Conservation (phyloP, 2,113 vertebrate species). For the Dicerorhinus sumatrensis region DNA sequence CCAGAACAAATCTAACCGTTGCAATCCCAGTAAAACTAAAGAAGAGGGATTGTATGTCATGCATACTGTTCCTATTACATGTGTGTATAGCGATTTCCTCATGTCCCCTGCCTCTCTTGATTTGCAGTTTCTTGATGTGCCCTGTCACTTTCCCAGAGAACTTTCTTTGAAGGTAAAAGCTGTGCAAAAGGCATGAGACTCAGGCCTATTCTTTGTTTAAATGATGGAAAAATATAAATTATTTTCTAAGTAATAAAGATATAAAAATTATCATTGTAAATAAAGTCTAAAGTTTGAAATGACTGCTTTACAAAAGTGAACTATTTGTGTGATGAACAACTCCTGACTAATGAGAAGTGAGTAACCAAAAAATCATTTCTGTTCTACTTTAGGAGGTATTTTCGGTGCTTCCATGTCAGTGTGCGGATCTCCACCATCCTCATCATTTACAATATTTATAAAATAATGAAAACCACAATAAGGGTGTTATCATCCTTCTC, state of each 20-base stretch:
- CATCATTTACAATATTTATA: background rate
- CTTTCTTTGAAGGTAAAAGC: conserved; percentile 74
- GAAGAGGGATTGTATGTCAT: background rate
- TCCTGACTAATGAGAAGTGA: background rate
- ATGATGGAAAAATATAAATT: conserved; percentile 80
- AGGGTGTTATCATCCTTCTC: background rate
- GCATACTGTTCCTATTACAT: background rate
- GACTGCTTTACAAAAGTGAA: conserved; percentile 62
- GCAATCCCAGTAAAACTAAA: background rate
- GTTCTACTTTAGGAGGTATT: background rate
- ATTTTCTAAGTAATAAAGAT: conserved; percentile 84
- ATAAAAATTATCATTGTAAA: conserved; percentile 78
- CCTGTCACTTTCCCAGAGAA: conserved; percentile 60
- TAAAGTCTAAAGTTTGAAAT: conserved; percentile 80
- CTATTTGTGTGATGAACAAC: conserved; percentile 57
- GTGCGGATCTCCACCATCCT: background rate
- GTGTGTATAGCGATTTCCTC: background rate
- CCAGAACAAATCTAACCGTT: conserved; percentile 24
- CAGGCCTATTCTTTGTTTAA: conserved; percentile 80
- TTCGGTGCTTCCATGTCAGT: conserved; percentile 21
- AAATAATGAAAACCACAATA: background rate
- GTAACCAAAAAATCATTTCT: background rate
- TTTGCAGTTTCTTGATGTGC: background rate
- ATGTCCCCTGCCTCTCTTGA: background rate
- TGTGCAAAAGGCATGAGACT: conserved; percentile 73